Percentiles rank a stretch among this genome's conserved stretches.
Conservation (phyloP, 2,113 vertebrate genomes). For the Lonchura striata region DNA sequence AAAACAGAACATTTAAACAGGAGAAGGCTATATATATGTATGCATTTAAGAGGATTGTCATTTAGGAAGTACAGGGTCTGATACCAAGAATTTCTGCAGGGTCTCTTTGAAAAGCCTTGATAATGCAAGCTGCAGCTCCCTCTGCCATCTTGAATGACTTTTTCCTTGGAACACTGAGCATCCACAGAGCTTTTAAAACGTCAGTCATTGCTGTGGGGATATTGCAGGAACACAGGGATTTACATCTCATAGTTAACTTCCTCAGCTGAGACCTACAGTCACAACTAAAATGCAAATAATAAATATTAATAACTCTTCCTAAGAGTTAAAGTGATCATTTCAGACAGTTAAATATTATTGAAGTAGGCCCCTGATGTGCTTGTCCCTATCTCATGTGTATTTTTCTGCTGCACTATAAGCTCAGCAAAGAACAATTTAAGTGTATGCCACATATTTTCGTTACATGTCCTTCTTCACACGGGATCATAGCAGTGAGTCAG, state of each 20-base stretch:
- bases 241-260: background rate
- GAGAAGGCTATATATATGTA: background rate
- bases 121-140: background rate
- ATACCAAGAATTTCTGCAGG: background rate
- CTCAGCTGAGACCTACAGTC: constrained; percentile 1
- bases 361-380: background rate
- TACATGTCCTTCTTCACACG: background rate
- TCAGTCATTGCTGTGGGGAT: background rate
- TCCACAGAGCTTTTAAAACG: background rate
- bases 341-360: constrained; percentile 7
- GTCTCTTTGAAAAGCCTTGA: background rate
- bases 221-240: background rate
- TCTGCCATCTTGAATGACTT: background rate
- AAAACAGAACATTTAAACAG: background rate
- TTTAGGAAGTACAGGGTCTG: background rate
- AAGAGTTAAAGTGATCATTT: constrained; percentile 18
- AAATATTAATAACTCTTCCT: constrained; percentile 40
- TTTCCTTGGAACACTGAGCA: background rate
- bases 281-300: constrained; percentile 29
- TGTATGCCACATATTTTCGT: background rate
- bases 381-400: background rate
- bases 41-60: background rate
- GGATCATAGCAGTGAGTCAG: background rate
- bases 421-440: background rate
- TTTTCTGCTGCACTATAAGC: background rate